Evolutionary conservation across 2,888 invertebrate genomes (phyloP).

Genomic region (Prosopocoilus inquinatus): DNA sequence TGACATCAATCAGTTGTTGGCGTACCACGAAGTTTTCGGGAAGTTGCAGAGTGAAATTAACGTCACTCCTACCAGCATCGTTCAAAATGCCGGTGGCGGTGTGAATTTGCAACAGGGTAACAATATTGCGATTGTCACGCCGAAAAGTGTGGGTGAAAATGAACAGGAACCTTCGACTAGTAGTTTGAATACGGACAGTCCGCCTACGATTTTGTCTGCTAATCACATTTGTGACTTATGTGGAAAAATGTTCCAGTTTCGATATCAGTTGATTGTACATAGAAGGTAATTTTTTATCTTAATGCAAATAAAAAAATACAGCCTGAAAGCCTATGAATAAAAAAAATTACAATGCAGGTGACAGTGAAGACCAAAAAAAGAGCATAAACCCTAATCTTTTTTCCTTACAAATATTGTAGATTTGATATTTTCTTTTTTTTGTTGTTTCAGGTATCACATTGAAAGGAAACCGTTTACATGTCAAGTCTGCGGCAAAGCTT

Average conservation of each 20-base stretch:
- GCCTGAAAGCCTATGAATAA: too few relatives aligned
- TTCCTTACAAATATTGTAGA: too few relatives aligned
- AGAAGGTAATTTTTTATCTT: conserved; percentile 55
- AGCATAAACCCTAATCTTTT: too few relatives aligned
- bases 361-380: too few relatives aligned
- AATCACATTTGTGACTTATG: conserved; percentile 79
- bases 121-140: conserved; percentile 37
- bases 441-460: conserved; percentile 63
- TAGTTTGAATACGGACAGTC: conserved; percentile 58
- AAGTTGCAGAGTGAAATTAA: conserved; percentile 62
- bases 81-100: conserved; percentile 26
- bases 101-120: conserved; percentile 30
- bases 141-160: conserved; percentile 51
- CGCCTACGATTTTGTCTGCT: conserved; percentile 60
- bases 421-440: too few relatives aligned
- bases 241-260: conserved; percentile 82
- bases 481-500: conserved; percentile 77
- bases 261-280: conserved; percentile 85
- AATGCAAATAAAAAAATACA: too few relatives aligned
- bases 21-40: conserved; percentile 83
- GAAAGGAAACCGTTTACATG: conserved; percentile 81
- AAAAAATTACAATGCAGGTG: too few relatives aligned
- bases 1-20: conserved; percentile 78
- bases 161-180: conserved; percentile 58
- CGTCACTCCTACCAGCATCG: conserved; percentile 48